These are phyloP conservation scores for Amblyjoppa fuscipennis DNA, from an alignment of 2,888 invertebrate genomes.

Conservation along the genomic window DNA sequence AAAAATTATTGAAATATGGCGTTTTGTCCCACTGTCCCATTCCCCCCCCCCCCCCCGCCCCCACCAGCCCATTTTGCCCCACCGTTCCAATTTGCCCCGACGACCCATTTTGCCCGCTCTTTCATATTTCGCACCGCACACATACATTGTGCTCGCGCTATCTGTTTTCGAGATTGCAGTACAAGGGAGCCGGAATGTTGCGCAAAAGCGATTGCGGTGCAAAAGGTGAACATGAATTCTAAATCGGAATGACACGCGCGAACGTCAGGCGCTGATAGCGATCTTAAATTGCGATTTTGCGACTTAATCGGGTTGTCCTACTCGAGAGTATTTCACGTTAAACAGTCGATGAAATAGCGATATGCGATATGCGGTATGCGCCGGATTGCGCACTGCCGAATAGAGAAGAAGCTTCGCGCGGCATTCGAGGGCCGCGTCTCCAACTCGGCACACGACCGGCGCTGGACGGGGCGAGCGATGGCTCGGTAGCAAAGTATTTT, in stretches of 20 bases:
- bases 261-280: conserved; percentile 6
- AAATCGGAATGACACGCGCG: not conserved
- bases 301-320: conserved; percentile 17
- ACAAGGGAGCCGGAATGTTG: not conserved
- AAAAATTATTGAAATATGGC: too few species aligned
- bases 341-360: not conserved
- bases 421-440: not conserved
- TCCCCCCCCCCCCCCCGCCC: too few species aligned
- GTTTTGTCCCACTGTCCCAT: too few species aligned
- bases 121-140: not conserved
- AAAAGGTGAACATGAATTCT: not conserved
- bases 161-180: not conserved
- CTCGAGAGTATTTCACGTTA: not conserved
- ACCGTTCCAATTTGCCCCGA: too few species aligned
- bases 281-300: conserved; percentile 16
- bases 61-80: too few species aligned
- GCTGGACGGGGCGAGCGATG: not conserved
- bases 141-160: not conserved
- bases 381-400: not conserved
- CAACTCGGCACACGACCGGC: too few species aligned
- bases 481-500: conserved; percentile 16
- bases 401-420: not conserved
- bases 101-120: too few species aligned
- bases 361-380: not conserved
- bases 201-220: not conserved